A percentile compares a stretch with the other conserved stretches of the same genome.
Conservation (phyloP, 2,888 invertebrate genomes). For the Trachelus iudaicus region DNA sequence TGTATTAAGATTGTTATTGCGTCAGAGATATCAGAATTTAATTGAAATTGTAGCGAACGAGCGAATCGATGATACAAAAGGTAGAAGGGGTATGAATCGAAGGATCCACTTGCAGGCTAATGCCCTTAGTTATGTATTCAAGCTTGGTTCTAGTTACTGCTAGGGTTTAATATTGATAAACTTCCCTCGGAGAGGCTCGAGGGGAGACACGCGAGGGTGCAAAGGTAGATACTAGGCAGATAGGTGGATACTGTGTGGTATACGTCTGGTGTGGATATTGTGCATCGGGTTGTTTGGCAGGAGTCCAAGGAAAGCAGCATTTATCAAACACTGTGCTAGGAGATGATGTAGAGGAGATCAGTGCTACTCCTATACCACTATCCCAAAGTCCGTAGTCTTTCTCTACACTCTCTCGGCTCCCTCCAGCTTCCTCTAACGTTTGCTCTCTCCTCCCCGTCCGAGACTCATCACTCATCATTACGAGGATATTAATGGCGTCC, state of each 20-base stretch:
- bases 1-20: not conserved
- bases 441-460: conserved; percentile 21
- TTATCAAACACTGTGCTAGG: conserved; percentile 47
- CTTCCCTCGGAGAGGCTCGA: conserved; percentile 15
- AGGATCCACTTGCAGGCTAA: not conserved
- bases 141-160: conserved; percentile 12
- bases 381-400: conserved; percentile 9
- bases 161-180: conserved; percentile 40
- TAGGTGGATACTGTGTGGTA: conserved; percentile 7
- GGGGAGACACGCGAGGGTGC: conserved; percentile 3
- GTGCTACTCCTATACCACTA: conserved; percentile 13
- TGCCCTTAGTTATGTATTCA: not conserved
- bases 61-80: not conserved
- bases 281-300: conserved; percentile 51
- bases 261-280: conserved; percentile 39
- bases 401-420: conserved; percentile 15
- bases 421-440: conserved; percentile 21
- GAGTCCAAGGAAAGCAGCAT: conserved; percentile 54
- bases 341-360: conserved; percentile 23
- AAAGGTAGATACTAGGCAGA: conserved; percentile 23
- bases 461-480: conserved; percentile 60
- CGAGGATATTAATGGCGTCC: conserved; percentile 57
- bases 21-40: not conserved
- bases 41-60: not conserved
- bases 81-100: not conserved